Evolutionary conservation across 2,113 vertebrate species (phyloP).

Genomic region (Panthera leo): DNA sequence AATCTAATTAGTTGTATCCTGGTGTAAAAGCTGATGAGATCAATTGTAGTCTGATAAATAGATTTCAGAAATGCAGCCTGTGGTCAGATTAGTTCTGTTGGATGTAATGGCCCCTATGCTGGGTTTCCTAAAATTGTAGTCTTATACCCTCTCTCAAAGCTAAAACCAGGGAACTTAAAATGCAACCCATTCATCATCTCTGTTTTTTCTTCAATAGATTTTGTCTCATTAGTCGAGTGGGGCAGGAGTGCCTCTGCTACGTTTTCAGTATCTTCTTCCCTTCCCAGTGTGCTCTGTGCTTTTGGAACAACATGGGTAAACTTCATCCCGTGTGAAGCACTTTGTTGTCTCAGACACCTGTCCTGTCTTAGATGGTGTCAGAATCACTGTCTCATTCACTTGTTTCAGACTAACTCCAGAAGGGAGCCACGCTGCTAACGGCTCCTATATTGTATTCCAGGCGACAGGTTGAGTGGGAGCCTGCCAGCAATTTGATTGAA

Average conservation of each 20-base stretch:
- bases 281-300: conserved; percentile 73
- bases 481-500: conserved; percentile 99
- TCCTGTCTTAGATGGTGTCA: conserved; percentile 76
- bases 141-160: fast-evolving
- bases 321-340: conserved; percentile 36
- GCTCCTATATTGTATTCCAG: conserved; percentile 90
- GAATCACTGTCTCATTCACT: conserved; percentile 77
- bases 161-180: neutral
- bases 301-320: conserved; percentile 59
- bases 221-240: conserved; percentile 45
- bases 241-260: conserved; percentile 50
- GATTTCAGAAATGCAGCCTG: neutral
- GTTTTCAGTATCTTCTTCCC: conserved; percentile 65
- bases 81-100: neutral
- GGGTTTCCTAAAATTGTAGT: neutral
- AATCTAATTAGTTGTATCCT: neutral
- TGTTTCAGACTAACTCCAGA: conserved; percentile 76
- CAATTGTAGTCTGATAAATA: neutral
- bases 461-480: conserved; percentile 99
- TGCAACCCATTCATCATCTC: conserved; percentile 58
- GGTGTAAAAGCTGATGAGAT: neutral
- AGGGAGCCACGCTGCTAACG: conserved; percentile 81
- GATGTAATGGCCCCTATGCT: neutral
- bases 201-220: conserved; percentile 57
- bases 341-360: conserved; percentile 54